Evolutionary conservation across 2,797 vertebrate species (phyloP).

Genomic region (Otolemur crassicaudatus): DNA sequence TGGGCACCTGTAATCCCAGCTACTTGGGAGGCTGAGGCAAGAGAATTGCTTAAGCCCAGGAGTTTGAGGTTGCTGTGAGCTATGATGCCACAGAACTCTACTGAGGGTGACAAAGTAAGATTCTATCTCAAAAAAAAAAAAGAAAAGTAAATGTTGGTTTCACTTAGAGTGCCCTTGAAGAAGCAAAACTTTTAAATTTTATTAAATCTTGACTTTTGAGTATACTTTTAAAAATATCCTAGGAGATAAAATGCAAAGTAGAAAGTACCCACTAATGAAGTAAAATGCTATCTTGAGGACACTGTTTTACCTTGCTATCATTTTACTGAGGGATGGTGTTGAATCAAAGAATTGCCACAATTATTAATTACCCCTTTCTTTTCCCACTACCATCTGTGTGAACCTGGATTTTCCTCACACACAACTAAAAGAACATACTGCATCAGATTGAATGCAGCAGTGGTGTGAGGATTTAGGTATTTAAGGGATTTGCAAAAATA

Average conservation of each 20-base stretch:
- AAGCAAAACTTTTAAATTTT: not conserved
- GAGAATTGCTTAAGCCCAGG: too few relatives aligned
- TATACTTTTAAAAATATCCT: not conserved
- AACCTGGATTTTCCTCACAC: constrained; percentile 11
- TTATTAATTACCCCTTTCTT: not conserved
- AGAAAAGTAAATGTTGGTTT: not conserved
- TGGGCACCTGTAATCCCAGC: too few relatives aligned
- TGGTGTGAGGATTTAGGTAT: not conserved
- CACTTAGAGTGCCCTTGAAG: not conserved
- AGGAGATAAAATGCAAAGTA: not conserved
- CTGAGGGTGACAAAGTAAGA: too few relatives aligned
- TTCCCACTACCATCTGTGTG: not conserved
- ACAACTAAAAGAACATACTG: not conserved
- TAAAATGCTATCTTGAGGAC: not conserved
- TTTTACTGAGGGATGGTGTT: not conserved
- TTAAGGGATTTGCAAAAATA: not conserved
- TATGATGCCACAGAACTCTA: too few relatives aligned
- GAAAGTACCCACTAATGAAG: not conserved
- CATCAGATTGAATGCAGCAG: not conserved
- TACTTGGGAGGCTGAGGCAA: too few relatives aligned
- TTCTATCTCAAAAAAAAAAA: too few relatives aligned
- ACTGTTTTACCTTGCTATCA: not conserved
- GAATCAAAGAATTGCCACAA: not conserved
- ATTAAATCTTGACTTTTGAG: not conserved
- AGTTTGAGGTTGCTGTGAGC: too few relatives aligned